Base-by-base conservation (phyloP, 2,888 invertebrate genomes). In the Ectropis crepuscularia region DNA sequence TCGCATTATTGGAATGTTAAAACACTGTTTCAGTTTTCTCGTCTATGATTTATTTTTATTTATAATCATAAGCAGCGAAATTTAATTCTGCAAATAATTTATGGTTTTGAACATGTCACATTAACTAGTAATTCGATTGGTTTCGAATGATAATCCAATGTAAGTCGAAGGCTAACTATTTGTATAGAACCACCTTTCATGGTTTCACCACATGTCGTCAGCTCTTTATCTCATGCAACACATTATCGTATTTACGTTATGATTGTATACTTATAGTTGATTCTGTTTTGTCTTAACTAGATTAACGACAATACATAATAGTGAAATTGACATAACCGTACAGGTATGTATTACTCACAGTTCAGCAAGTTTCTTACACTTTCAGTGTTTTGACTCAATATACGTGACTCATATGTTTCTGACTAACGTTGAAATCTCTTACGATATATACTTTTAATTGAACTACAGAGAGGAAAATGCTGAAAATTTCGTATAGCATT, bases 401-500 rank as follows among this genome's bases (percentile, higher is more conserved):
- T 63, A 67, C 69, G 77, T 92, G 90, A 92, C 74, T 91, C 91
- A 91, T n/a, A n/a, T 84, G 75, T 85, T 84, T 85, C 71, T 89
- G 90, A 90, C 86, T 90, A 87, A 89, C 66, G 70, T 78, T 67
- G 74, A 72, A 86, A 79, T 77, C 77, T 80, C 78, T 79, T 72
- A 74, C 67, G 67, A 74, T 77, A 80, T 76, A 66, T 65, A 61
- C 53, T n/a, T 55, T 51, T 70, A 74, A 70, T 61, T 61, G 6
- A 10, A 57, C 55, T 63, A 12, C n/a, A 49, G 63, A 57, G 45
- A 6, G 10, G 45, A 48, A 61, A 60, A 47, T 28, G 8, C 38
- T 53, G 10, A 46, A 39, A 60, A 42, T 47, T 37, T 46, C 49
- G 45, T 38, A 38, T 36, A 4, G 48, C 41, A 55, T 57, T 43